Base-by-base conservation (phyloP, 1,140 invertebrate genomes). In the Drosophila rufa region DNA sequence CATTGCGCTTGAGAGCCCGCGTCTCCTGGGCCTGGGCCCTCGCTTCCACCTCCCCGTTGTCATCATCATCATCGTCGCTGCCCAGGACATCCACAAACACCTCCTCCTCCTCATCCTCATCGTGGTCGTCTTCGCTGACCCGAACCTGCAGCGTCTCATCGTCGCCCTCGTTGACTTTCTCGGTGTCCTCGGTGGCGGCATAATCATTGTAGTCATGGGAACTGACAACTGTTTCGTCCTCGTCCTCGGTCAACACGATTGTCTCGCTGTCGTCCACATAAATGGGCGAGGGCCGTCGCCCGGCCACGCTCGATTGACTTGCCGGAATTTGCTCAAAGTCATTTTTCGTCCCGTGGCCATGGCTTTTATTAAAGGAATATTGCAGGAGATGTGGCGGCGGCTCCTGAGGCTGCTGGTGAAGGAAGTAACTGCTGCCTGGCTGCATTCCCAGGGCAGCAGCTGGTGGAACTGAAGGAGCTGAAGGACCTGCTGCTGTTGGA, bases 281-380 rank as follows among this genome's bases (percentile, higher is more conserved):
- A 43, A 86, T 79, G 71, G 74, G 74, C 14, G 74, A 69, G 7
- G 48, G 36, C 0, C 73, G 36, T 0, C 73, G 71, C 51, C 61
- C 53, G 27, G 69, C 40, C 55, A 50, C 83, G 77, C 81, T 91
- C 80, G 67, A 87, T 91, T 92, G 91, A 92, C 82, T 91, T 75
- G 80, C 69, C 66, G 91, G 78, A 78, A 92, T 92, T 83, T 90
- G 82, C 70, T 79, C 75, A 81, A 90, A 92, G 82, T 73, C 83
- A 69, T 76, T 90, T 76, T 83, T 91, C 25, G 70, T 93, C 92
- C 46, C 92, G 93, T 84, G 94, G 93, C 71, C 93, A 93, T 92
- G 93, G 93, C 64, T 94, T 93, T 78, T 94, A 48, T 78, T 78
- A 67, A 80, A 83, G 60, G 51, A 25, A 25, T 25, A 25, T 25